Evolutionary conservation across 1,140 invertebrate species (phyloP), one percentile per base, ranked within the genome.

Genomic region (Andrena cerasifolii): DNA sequence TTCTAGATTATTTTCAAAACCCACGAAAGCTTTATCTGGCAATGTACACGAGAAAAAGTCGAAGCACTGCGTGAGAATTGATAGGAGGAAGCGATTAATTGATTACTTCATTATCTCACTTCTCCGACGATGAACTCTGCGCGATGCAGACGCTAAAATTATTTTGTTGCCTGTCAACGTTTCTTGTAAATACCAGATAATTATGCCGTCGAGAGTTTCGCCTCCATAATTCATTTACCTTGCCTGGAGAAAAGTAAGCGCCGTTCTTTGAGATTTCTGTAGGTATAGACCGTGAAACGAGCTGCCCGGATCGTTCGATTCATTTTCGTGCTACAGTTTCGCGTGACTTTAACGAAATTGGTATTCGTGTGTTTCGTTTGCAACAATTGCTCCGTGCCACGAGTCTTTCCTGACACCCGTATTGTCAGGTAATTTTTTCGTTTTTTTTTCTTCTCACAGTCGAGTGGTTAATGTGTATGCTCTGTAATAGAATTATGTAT

Each of bases 401-500:
- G 7, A 8, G 1, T 14, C 0, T 56, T 12, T 33, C 14, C 7
- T 8, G 16, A 14, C 10, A 31, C 5, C 26, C 0, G 40, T 2
- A 58, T 59, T 45, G 40, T 70, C 63, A 12, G 21, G 66, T 16
- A 5, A 36, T 2, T 40, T 43, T 40, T 16, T 5, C 12, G n/a
- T 28, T 18, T 36, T 4, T 16, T 59, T 14, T 71, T 31, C 3
- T 47, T n/a, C n/a, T 2, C 31, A 18, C 26, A 3, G 33, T 31
- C 10, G 47, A 54, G n/a, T 31, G 14, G 24, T 33, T 74, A 74
- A 74, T 74, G 59, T 47, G n/a, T 54, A 54, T 54, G 36, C 51
- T 65, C 26, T 74, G 61, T 74, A 66, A 66, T 43, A 66, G 33
- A 53, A 53, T 74, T 74, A 63, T 66, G 47, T 66, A 74, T 74